These are phyloP conservation scores for Arizona elegans DNA, from an alignment of 2,113 vertebrate species.

Conservation along the genomic window DNA sequence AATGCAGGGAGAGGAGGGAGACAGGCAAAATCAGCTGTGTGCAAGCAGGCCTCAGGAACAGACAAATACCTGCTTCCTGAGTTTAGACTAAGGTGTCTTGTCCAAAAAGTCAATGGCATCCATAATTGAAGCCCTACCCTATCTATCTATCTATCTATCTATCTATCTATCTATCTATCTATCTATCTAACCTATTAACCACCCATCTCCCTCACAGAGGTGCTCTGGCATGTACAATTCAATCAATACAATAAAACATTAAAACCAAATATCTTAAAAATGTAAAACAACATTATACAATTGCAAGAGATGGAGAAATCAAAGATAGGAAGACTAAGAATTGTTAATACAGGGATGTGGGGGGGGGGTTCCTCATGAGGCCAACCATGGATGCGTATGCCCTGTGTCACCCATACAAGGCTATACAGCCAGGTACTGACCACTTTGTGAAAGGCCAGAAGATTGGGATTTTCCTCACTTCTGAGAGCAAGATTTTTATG, in stretches of 20 bases:
- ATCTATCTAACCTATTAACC: too few species aligned
- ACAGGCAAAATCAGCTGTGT: background rate
- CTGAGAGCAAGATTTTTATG: background rate
- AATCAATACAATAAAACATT: background rate
- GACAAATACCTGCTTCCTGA: fast-evolving
- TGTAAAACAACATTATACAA: background rate
- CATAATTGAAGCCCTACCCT: background rate
- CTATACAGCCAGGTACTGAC: too few species aligned
- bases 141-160: background rate
- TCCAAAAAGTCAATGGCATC: background rate
- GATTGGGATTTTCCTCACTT: background rate
- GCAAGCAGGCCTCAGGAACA: background rate
- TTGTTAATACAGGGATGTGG: background rate
- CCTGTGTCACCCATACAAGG: too few species aligned
- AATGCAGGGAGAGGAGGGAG: background rate
- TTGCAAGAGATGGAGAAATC: background rate
- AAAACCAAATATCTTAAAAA: background rate
- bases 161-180: too few species aligned
- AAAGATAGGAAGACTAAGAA: background rate
- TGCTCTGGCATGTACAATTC: background rate
- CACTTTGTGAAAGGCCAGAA: too few species aligned
- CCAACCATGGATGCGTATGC: background rate
- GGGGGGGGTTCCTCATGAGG: too few species aligned
- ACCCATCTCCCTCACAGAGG: too few species aligned
- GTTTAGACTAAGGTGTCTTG: background rate